Base-by-base conservation (phyloP, 2,888 invertebrate species). In the Leptopilina myrica region DNA sequence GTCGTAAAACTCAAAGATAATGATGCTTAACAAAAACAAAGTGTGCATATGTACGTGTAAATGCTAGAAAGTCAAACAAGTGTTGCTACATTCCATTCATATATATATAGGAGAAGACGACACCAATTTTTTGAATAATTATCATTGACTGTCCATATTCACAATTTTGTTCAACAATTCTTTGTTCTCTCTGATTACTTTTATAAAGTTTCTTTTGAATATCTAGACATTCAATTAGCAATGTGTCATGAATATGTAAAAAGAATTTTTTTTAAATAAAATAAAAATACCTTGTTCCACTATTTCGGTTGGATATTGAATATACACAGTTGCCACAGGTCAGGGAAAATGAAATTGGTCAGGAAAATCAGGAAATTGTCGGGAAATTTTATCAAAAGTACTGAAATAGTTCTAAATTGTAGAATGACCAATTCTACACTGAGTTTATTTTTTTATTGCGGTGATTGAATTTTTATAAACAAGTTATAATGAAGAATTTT, bases 151-250 rank as follows among this genome's bases (percentile, higher is more conserved):
- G n/a, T n/a, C 7, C 59, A 59, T 59, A 56, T 56, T 56, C 56
- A 12, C n/a, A 12, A n/a, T 59, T 59, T 59, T 59, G 15, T 59
- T 11, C 15, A 59, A n/a, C 15, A 59, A 59, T 15, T 59, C 59
- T 59, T 59, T 59, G n/a, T n/a, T 59, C 59, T 59, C 59, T 59
- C 59, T 59, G 59, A 59, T 59, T 59, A 59, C 59, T 59, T 59
- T 59, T 59, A 59, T 59, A 59, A 59, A 20, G 15, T 15, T 15
- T 15, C 59, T 59, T 59, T 59, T 59, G 15, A 59, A 59, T 59
- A 15, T 15, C 59, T 59, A 1, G 59, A 59, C 59, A 59, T 15
- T 59, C 59, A 59, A 59, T 59, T 59, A 59, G 59, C 59, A n/a
- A 6, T 15, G n/a, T 59, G 59, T 59, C 59, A 33, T 33, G 33